phyloP scores from a whole-genome alignment of 1,140 invertebrate genomes.

The Phymastichus coffea region DNA sequence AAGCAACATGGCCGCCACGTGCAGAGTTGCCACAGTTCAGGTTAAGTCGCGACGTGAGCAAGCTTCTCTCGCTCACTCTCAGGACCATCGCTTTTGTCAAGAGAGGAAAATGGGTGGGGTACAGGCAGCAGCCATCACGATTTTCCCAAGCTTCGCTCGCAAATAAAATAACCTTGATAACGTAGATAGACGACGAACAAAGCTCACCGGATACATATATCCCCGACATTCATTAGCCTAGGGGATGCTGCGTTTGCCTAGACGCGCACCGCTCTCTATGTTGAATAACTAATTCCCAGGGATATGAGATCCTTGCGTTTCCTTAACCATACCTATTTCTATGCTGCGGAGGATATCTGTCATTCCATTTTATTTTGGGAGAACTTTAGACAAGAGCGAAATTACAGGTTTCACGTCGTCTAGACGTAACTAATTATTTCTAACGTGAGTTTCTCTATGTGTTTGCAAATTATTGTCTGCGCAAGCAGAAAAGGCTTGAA shows the following conservation, averaged over 20 bases:
- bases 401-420: no score
- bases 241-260: no score
- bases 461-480: no score
- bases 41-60: constrained; percentile 44
- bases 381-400: no score
- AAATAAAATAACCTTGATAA: background rate
- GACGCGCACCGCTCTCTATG: background rate
- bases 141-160: background rate
- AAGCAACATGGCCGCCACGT: constrained; percentile 52
- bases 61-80: constrained; percentile 43
- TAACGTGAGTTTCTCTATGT: no score
- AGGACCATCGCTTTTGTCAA: constrained; percentile 36
- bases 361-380: no score
- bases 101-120: constrained; percentile 40
- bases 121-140: constrained; percentile 50
- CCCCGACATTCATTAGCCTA: no score
- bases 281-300: background rate
- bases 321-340: no score
- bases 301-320: no score
- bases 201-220: constrained; percentile 4
- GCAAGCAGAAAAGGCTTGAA: no score
- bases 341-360: no score
- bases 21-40: constrained; percentile 6
- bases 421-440: no score
- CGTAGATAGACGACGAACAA: constrained; percentile 13